Percentiles rank a stretch among this genome's conserved stretches.
phyloP scores from a whole-genome alignment of 2,888 invertebrate species.

The Cataglyphis cursor region DNA sequence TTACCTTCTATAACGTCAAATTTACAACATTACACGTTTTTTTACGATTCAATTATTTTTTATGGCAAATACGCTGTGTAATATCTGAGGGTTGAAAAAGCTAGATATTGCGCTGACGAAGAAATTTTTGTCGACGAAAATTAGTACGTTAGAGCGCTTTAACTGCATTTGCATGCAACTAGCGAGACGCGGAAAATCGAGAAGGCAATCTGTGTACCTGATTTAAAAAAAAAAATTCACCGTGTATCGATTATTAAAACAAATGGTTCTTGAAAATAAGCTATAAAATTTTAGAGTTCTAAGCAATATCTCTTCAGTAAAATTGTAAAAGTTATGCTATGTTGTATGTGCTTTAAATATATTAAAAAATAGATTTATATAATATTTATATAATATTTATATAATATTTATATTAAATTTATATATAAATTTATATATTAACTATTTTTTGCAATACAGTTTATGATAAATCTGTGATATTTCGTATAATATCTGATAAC shows the following conservation, averaged over 20 bases:
- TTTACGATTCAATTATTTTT: constrained; percentile 10
- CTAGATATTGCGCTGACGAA: neutral
- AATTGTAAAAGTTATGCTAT: neutral
- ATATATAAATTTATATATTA: neutral
- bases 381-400: neutral
- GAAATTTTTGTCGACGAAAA: constrained; percentile 27
- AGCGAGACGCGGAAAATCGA: constrained; percentile 22
- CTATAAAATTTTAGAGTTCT: neutral
- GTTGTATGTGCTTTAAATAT: neutral
- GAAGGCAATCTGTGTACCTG: neutral
- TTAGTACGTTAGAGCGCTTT: constrained; percentile 55
- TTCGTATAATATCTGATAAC: neutral
- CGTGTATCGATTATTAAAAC: neutral
- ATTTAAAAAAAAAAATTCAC: neutral
- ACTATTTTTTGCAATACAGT: neutral
- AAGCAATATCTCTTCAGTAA: neutral
- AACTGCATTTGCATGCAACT: constrained; percentile 59
- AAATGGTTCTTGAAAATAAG: neutral
- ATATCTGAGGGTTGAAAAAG: neutral
- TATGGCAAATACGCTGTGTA: neutral
- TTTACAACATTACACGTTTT: neutral
- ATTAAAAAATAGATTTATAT: neutral
- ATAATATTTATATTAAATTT: neutral
- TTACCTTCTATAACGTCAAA: constrained; percentile 1
- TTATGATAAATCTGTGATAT: neutral